A percentile compares a stretch with the other conserved stretches of the same genome.
Conservation (phyloP, 2,888 invertebrate species). For the Ethmia dodecea region DNA sequence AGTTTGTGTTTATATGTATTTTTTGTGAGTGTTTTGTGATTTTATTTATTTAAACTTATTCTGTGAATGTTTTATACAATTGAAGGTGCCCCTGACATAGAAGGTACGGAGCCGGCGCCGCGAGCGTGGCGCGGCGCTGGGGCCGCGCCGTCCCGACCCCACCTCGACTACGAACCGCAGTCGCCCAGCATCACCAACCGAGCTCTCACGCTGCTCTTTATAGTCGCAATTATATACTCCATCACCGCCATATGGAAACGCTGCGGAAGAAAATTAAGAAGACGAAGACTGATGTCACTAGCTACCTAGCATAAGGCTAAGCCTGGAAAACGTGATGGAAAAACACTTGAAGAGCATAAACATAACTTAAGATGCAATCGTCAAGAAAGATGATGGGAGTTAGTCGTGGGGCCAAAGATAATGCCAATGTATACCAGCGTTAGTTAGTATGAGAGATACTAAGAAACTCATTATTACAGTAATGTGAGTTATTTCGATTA, state of each 20-base stretch:
- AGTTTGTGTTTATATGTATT: background rate
- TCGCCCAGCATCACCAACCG: slow-evolving; percentile 33
- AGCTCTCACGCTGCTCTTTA: slow-evolving; percentile 36
- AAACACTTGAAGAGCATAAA: background rate
- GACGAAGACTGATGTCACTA: slow-evolving; percentile 50
- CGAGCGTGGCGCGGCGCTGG: slow-evolving; percentile 76
- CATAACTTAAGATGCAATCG: background rate
- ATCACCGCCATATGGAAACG: slow-evolving; percentile 44
- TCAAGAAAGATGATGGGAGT: background rate
- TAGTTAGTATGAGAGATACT: too few species aligned
- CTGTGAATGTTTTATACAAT: background rate
- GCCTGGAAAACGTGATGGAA: too few species aligned
- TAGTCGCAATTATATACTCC: slow-evolving; percentile 39
- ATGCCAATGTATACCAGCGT: too few species aligned
- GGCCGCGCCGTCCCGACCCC: slow-evolving; percentile 41
- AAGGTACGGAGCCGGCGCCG: slow-evolving; percentile 67
- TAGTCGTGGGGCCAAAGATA: too few species aligned
- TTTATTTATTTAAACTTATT: background rate
- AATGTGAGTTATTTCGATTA: too few species aligned
- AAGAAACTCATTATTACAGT: too few species aligned
- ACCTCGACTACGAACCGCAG: slow-evolving; percentile 24
- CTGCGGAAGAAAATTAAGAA: slow-evolving; percentile 50
- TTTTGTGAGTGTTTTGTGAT: background rate
- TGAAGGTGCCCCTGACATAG: slow-evolving; percentile 62
- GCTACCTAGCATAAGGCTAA: slow-evolving; percentile 48